Base-by-base conservation (phyloP, 2,113 vertebrate genomes). In the Elephas maximus region DNA sequence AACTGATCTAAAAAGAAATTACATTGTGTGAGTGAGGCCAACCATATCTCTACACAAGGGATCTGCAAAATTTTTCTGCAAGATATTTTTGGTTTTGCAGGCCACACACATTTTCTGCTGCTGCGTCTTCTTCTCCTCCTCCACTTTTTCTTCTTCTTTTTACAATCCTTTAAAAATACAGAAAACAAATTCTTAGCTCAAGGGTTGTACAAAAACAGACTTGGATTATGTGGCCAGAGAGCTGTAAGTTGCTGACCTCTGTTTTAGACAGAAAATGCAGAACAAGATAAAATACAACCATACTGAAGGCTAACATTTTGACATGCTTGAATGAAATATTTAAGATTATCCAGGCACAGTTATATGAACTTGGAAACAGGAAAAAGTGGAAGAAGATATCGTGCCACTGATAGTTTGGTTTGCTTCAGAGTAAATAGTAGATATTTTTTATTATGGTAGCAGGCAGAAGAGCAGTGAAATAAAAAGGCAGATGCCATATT, bases 1-100 rank as follows among this genome's bases (percentile, higher is more conserved):
- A 91, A 65, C 33, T 85, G 6, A 45, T 82, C 51, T 94, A 81
- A 94, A 87, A 80, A 28, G 45, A 88, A 73, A 78, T 51, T 60
- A 48, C 30, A 88, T 81, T 87, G 44, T 77, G 3, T 30, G 45
- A 88, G 51, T 74, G 67, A 88, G 51, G 5, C 9, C 77, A 93
- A 41, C 76, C 24, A 24, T 77, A 7, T 83, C 62, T 51, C 2
- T 53, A 67, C 45, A 83, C 11, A 20, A 41, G n/a, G 20, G 8
- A 33, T 51, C 83, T 74, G 23, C 24, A 71, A 63, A 8, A 14
- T 11, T 48, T 48, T 78, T 45, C 85, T 65, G 2, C 26, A 17
- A 20, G 62, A 24, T 20, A 79, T 26, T 63, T 87, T 21, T 14
- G 11, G 26, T 30, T 51, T 91, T 77, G 2, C 8, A 20, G 63